Base-by-base conservation (phyloP, 2,113 vertebrate genomes). In the Sialia sialis region DNA sequence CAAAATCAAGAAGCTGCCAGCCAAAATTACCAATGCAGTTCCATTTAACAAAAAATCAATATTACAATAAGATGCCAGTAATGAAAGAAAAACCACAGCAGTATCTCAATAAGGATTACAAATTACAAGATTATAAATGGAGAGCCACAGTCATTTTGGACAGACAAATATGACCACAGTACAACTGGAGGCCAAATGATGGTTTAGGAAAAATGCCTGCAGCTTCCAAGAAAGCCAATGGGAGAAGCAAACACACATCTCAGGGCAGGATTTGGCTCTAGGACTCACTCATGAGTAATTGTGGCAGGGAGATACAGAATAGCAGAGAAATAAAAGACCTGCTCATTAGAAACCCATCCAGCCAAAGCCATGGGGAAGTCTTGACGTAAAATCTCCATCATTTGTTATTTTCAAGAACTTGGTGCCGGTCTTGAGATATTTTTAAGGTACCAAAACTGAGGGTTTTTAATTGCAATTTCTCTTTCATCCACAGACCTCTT, bases 81-180 rank as follows among this genome's bases (percentile, higher is more conserved):
- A 94, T 93, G 91, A 93, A 95, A 97, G 93, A 93, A 92, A 94
- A 92, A 89, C 79, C 74, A 6, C 88, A 91, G 86, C 84, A 91
- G 92, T 90, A 94, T 92, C 94, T 95, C 96, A 92, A 66, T 94
- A 87, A 96, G 94, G 94, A 92, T 91, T 94, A 89, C 95, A 95
- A 96, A 97, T 97, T 94, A 92, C 93, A 74, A 92, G 93, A 94
- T 95, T 95, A 95, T 91, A 95, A 95, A 95, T 92, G 93, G 90
- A 95, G 93, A 93, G 70, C 83, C 94, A 93, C 92, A 94, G 94
- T 87, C 77, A 74, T 84, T 94, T 77, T 95, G 90, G 90, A 94
- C 87, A 93, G 93, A 86, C 88, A 95, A 80, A 94, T 94, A 95
- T 76, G 91, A 94, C 90, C 94, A 83, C 94, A 87, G 87, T 81